These are phyloP conservation scores for Polydrusus tereticollis DNA, from an alignment of 2,888 invertebrate genomes.

Conservation along the genomic window DNA sequence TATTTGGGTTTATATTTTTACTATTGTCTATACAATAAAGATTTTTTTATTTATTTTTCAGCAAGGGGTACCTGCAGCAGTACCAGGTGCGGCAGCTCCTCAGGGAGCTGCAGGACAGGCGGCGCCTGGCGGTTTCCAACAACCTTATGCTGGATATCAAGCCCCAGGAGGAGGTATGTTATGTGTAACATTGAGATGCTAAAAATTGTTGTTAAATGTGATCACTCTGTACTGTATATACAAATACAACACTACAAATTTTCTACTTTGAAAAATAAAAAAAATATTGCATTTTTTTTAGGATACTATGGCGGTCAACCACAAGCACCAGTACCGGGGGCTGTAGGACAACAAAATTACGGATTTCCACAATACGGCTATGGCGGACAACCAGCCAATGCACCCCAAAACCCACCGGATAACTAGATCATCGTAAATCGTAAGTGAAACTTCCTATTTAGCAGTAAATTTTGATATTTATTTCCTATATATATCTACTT, in stretches of 20 bases:
- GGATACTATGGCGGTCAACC: conserved; percentile 65
- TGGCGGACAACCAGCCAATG: conserved; percentile 59
- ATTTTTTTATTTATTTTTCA: not conserved
- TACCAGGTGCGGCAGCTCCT: conserved; percentile 51
- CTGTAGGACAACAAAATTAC: conserved; percentile 65
- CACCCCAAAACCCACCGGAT: conserved; percentile 37
- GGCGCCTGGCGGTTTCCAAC: conserved; percentile 55
- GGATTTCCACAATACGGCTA: conserved; percentile 67
- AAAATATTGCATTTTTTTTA: not conserved
- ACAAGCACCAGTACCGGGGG: conserved; percentile 60
- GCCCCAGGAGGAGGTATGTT: conserved; percentile 63
- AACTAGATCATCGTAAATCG: conserved; percentile 22
- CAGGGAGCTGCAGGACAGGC: conserved; percentile 56
- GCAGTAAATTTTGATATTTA: not conserved
- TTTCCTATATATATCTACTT: not conserved
- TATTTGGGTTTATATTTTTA: too few relatives aligned
- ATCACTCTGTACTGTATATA: too few relatives aligned
- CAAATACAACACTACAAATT: not conserved
- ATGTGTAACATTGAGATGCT: conserved; percentile 26
- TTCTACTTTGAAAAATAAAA: too few relatives aligned
- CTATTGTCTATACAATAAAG: too few relatives aligned
- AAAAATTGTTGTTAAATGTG: conserved; percentile 36
- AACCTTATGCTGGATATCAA: conserved; percentile 65
- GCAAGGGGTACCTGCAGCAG: conserved; percentile 36
- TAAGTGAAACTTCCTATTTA: not conserved